Evolutionary conservation across 2,888 invertebrate species (phyloP).

Genomic region (Pocota personata): DNA sequence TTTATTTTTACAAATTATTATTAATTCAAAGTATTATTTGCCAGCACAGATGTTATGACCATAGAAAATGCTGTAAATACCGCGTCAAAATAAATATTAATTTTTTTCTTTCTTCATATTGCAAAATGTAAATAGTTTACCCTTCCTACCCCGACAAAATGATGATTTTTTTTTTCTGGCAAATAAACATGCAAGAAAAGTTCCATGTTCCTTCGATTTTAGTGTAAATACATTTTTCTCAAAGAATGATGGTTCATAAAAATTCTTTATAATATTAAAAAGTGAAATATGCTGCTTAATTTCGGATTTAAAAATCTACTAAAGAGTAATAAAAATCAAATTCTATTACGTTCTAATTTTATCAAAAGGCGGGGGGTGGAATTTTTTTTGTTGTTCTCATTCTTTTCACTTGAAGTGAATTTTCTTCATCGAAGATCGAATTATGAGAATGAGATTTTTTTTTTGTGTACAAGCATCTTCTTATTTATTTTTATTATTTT

Average conservation of each 20-base stretch:
- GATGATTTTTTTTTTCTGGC: not conserved
- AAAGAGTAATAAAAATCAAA: not conserved
- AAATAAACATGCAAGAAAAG: no score
- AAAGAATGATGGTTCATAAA: not conserved
- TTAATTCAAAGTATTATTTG: not conserved
- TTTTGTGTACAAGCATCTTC: not conserved
- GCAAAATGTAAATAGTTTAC: not conserved
- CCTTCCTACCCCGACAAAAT: not conserved
- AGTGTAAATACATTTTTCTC: not conserved
- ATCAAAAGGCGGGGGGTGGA: not conserved
- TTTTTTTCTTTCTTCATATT: not conserved
- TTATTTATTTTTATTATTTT: not conserved
- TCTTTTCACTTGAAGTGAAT: not conserved
- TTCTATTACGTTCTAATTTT: slow-evolving; percentile 31
- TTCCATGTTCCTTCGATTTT: not conserved
- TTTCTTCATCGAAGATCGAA: not conserved
- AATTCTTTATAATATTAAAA: not conserved
- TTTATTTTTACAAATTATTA: not conserved
- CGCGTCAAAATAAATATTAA: slow-evolving; percentile 3
- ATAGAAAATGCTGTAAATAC: not conserved
- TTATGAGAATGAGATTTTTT: not conserved
- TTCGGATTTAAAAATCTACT: not conserved
- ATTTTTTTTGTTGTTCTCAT: not conserved
- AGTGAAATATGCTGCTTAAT: not conserved
- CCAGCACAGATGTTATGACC: not conserved